Percentiles rank a stretch among this genome's conserved stretches.
Evolutionary conservation across 2,113 vertebrate genomes (phyloP).

Genomic region (Pteropus alecto): DNA sequence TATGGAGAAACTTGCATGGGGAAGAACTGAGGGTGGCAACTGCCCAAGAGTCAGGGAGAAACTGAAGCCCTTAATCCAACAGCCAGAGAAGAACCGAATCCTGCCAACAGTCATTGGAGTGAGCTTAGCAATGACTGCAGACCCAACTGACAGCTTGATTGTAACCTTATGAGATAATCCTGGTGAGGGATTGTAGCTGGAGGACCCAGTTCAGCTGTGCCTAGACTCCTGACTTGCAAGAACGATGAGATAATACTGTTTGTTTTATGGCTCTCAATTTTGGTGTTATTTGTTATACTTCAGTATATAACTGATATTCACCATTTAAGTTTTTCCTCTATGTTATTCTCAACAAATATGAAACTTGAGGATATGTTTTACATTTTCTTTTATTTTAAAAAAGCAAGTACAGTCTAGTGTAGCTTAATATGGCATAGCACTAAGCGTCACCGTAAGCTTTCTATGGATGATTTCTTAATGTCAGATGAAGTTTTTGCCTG

Average conservation of each 20-base stretch:
- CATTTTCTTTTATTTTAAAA: constrained; percentile 20
- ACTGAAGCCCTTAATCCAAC: neutral
- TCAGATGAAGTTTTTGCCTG: constrained; percentile 31
- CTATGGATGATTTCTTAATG: neutral
- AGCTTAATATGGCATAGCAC: neutral
- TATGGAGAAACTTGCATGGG: neutral
- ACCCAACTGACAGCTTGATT: neutral
- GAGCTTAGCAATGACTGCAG: neutral
- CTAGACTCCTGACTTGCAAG: neutral
- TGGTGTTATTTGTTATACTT: neutral
- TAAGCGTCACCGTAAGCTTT: neutral
- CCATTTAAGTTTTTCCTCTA: neutral
- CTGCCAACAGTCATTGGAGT: neutral
- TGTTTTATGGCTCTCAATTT: neutral
- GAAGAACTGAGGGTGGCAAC: neutral
- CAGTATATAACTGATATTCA: neutral
- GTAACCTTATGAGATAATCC: neutral
- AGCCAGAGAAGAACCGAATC: neutral
- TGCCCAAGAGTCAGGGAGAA: neutral
- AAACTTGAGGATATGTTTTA: neutral
- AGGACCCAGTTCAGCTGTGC: neutral
- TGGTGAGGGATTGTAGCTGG: neutral
- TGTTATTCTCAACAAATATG: neutral
- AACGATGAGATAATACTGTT: neutral
- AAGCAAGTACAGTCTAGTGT: neutral